These are phyloP conservation scores for Paedocypris micromegethes DNA, from an alignment of 2,797 vertebrate species.

Conservation along the genomic window DNA sequence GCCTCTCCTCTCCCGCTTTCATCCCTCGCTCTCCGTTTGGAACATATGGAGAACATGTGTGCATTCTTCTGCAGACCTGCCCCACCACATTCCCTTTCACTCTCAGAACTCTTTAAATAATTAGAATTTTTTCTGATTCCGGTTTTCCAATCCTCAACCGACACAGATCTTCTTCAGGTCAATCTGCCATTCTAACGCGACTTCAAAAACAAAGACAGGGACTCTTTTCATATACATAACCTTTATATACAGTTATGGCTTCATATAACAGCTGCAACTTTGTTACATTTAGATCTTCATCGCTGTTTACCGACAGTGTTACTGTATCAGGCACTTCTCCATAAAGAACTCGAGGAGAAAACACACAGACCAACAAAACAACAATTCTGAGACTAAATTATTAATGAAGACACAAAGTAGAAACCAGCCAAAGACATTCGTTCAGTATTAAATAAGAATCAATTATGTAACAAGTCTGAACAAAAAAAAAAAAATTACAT, in stretches of 20 bases:
- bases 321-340: constrained; percentile 44
- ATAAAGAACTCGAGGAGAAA: constrained; percentile 28
- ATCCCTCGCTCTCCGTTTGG: neutral
- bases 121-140: too few relatives aligned
- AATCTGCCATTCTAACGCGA: neutral
- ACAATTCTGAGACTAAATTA: constrained; percentile 13
- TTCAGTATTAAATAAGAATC: constrained; percentile 26
- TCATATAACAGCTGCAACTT: constrained; percentile 43
- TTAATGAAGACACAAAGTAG: neutral
- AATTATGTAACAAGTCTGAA: constrained; percentile 13
- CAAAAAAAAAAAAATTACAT: neutral
- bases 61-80: constrained; percentile 23
- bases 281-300: constrained; percentile 11
- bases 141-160: neutral
- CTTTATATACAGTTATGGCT: constrained; percentile 54
- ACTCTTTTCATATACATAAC: constrained; percentile 29
- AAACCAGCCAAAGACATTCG: constrained; percentile 18
- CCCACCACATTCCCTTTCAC: constrained; percentile 7
- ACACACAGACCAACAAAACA: constrained; percentile 18
- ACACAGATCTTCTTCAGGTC: neutral
- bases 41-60: constrained; percentile 28
- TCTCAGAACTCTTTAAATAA: too few relatives aligned
- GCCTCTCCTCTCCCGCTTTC: constrained; percentile 14
- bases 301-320: constrained; percentile 35
- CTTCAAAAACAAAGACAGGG: neutral